A percentile compares a stretch with the other conserved stretches of the same genome.
These are phyloP conservation scores for Calameuta idolon DNA, from an alignment of 2,888 invertebrate genomes.

Conservation along the genomic window DNA sequence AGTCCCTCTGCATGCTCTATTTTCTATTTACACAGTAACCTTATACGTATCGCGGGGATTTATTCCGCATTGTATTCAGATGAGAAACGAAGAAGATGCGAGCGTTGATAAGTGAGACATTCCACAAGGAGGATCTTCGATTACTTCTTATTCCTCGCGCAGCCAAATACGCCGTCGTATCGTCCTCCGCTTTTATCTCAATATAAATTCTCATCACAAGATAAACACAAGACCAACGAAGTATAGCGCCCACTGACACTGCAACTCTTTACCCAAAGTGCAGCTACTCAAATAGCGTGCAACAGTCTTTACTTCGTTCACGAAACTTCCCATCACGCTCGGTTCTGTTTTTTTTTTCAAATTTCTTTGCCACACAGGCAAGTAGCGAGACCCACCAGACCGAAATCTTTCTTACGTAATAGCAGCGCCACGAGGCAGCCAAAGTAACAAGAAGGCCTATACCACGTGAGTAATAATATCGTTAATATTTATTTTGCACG, in stretches of 20 bases:
- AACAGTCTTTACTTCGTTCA: neutral
- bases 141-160: slow-evolving; percentile 51
- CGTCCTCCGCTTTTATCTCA: neutral
- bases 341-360: neutral
- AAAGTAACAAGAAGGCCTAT: neutral
- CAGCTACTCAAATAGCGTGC: neutral
- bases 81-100: slow-evolving; percentile 28
- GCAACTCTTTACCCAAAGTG: neutral
- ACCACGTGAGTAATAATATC: slow-evolving; percentile 13
- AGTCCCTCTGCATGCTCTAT: neutral
- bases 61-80: slow-evolving; percentile 41
- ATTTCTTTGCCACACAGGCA: neutral
- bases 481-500: slow-evolving; percentile 24
- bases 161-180: neutral
- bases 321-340: neutral
- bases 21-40: slow-evolving; percentile 7
- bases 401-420: neutral
- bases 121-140: slow-evolving; percentile 70
- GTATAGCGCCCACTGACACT: neutral
- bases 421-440: neutral
- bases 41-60: slow-evolving; percentile 22
- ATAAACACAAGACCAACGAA: neutral
- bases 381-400: neutral
- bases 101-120: slow-evolving; percentile 31
- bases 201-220: neutral